Percentiles rank a stretch among this genome's conserved stretches.
Conservation (phyloP, 2,797 vertebrate genomes). For the Coregonus suidteri region DNA sequence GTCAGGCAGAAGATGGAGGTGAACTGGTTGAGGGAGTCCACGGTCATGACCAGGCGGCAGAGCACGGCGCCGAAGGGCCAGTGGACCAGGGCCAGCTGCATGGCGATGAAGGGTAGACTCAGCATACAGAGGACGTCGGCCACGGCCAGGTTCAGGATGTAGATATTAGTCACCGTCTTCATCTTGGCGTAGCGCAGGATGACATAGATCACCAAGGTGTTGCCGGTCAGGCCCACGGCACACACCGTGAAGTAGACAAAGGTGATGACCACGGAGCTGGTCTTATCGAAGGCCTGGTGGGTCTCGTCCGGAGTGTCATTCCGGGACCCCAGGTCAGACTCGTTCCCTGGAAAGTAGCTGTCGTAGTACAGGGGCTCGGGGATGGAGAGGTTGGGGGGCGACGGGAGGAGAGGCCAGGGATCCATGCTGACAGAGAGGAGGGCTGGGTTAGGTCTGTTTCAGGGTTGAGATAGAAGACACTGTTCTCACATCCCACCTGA, state of each 20-base stretch:
- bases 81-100: conserved; percentile 90
- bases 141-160: conserved; percentile 95
- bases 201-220: conserved; percentile 92
- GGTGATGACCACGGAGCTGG: conserved; percentile 91
- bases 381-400: conserved; percentile 70
- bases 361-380: conserved; percentile 70
- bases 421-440: conserved; percentile 54
- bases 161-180: conserved; percentile 98
- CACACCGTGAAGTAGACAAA: conserved; percentile 93
- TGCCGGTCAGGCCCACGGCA: conserved; percentile 87
- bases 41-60: conserved; percentile 90
- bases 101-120: conserved; percentile 90
- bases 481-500: conserved; percentile 50
- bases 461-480: conserved; percentile 21
- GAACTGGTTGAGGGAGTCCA: conserved; percentile 94
- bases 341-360: conserved; percentile 63
- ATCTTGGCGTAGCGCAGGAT: conserved; percentile 96
- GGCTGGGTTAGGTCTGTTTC: conserved; percentile 15
- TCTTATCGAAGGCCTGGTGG: conserved; percentile 81
- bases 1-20: conserved; percentile 96
- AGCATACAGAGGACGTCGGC: conserved; percentile 95
- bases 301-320: conserved; percentile 59
- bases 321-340: conserved; percentile 61
- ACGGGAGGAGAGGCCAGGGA: conserved; percentile 66
- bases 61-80: conserved; percentile 94